Base-by-base conservation (phyloP, 1,140 invertebrate species). In the Pseudachorutes palmiensis region DNA sequence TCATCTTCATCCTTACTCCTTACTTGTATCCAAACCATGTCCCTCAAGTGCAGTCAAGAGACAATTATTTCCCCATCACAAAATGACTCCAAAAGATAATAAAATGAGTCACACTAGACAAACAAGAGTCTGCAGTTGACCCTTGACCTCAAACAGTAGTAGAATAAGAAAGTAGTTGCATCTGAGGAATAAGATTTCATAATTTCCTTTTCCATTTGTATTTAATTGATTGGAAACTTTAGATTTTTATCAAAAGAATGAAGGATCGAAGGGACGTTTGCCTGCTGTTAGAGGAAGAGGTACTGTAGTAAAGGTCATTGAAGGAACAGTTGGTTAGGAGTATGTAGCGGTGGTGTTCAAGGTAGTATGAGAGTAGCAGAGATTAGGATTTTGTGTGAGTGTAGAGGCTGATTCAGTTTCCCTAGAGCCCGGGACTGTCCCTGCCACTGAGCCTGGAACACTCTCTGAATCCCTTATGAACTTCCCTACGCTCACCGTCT, bases 401-500 rank as follows among this genome's bases (percentile, higher is more conserved):
- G 12, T 9, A 55, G 51, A 26, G 24, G 24, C 51, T 55, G n/a
- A n/a, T 55, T 36, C 12, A 31, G 22, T 26, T 28, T 22, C 5
- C 32, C 58, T 51, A 51, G 49, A n/a, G n/a, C n/a, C n/a, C n/a
- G n/a, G n/a, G n/a, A n/a, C n/a, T n/a, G 24, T 55, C 24, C 51
- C 24, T 55, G 12, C 51, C 12, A 9, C 24, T 55, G 58, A 24
- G 24, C 5, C n/a, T 14, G 3, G 14, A 14, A 55, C 51, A 9
- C 24, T 22, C 5, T 14, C 51, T 16, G 51, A 55, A 55, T 55
- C 5, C 24, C 14, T 55, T 55, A 55, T 55, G 51, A 63, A 32
- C 58, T 30, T 12, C 30, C 22, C 2, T 29, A 9, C 59, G 24
- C 45, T 63, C 61, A 29, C 61, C 61, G 61, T 63, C 3, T 63